Percentiles rank a stretch among this genome's conserved stretches.
Evolutionary conservation across 2,113 vertebrate species (phyloP).

Genomic region (Chrysemys picta): DNA sequence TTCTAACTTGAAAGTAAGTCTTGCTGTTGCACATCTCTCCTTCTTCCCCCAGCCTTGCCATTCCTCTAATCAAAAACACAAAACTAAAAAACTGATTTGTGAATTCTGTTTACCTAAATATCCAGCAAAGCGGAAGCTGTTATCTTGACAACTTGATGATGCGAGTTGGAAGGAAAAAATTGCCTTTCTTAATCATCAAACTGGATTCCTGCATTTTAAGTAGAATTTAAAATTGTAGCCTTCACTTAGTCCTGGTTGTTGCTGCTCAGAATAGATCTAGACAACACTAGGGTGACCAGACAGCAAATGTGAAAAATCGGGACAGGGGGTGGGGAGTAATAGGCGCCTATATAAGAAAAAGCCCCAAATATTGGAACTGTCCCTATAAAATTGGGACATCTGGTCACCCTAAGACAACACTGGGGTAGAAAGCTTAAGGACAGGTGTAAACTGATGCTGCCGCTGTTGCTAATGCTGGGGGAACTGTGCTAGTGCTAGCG

Average conservation of each 20-base stretch:
- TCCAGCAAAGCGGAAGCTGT: background rate
- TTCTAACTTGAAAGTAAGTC: background rate
- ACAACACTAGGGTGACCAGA: fast-evolving
- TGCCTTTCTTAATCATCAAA: fast-evolving
- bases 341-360: too few relatives aligned
- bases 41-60: background rate
- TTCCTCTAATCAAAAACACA: background rate
- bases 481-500: background rate
- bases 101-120: background rate
- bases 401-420: too few relatives aligned
- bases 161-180: background rate
- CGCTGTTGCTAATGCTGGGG: background rate
- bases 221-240: background rate
- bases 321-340: too few relatives aligned
- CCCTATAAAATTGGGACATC: too few relatives aligned
- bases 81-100: background rate
- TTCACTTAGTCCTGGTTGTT: background rate
- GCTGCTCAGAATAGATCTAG: background rate
- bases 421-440: background rate
- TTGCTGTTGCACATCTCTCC: background rate
- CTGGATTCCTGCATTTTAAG: background rate
- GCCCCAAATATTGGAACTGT: too few relatives aligned
- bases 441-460: background rate
- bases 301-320: too few relatives aligned
- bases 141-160: background rate